phyloP scores from a whole-genome alignment of 2,797 vertebrate genomes.

The Myotis pilosus region DNA sequence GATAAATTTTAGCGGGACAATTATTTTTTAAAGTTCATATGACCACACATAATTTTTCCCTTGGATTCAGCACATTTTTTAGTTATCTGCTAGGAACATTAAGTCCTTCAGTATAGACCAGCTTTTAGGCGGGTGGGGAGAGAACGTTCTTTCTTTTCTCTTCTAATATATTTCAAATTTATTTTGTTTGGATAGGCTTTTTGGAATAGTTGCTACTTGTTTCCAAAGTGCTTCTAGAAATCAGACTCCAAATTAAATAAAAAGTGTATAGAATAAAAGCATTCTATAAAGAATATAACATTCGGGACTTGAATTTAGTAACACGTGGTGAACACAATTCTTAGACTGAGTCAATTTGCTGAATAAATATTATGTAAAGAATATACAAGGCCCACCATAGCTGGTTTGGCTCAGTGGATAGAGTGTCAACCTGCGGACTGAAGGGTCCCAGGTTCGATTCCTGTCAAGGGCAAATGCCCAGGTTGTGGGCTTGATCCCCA shows the following conservation, averaged over 20 bases:
- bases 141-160: background rate
- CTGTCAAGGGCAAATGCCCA: too few relatives aligned
- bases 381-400: background rate
- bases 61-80: slow-evolving; percentile 73
- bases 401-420: too few relatives aligned
- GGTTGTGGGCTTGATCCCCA: too few relatives aligned
- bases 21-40: slow-evolving; percentile 70
- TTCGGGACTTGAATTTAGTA: background rate
- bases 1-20: slow-evolving; percentile 73
- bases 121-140: background rate
- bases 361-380: background rate
- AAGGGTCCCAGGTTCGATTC: too few relatives aligned
- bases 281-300: slow-evolving; percentile 34
- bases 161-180: slow-evolving; percentile 69
- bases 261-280: slow-evolving; percentile 14
- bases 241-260: slow-evolving; percentile 57
- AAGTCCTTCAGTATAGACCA: slow-evolving; percentile 50
- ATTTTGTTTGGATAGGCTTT: slow-evolving; percentile 56
- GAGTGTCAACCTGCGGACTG: too few relatives aligned
- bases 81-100: slow-evolving; percentile 76
- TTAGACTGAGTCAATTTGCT: background rate
- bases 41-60: slow-evolving; percentile 63
- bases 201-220: slow-evolving; percentile 49
- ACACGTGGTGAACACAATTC: background rate
- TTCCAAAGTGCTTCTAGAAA: slow-evolving; percentile 62